These are phyloP conservation scores for Chaetodon auriga DNA, from an alignment of 2,113 vertebrate species.

Conservation along the genomic window DNA sequence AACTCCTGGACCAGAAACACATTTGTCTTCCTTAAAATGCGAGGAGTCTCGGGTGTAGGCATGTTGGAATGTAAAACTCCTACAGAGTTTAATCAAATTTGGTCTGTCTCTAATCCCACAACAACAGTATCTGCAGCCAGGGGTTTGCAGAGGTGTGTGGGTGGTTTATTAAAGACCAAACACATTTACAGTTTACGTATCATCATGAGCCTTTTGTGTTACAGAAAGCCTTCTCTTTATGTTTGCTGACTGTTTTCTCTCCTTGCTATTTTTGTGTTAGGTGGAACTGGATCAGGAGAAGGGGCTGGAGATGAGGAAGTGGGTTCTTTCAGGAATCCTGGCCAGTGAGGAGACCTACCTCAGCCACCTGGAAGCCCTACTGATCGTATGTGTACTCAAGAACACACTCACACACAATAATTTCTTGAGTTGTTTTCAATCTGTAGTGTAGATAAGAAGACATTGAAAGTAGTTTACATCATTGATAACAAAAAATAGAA, in stretches of 20 bases:
- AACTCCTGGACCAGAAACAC: slow-evolving; percentile 37
- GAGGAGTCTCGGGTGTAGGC: slow-evolving; percentile 40
- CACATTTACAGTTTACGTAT: slow-evolving; percentile 2
- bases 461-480: background rate
- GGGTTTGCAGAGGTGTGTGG: slow-evolving; percentile 21
- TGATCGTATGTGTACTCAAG: slow-evolving; percentile 87
- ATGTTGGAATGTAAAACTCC: slow-evolving; percentile 72
- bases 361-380: slow-evolving; percentile 94
- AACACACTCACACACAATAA: background rate
- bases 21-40: slow-evolving; percentile 58
- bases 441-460: too few relatives aligned
- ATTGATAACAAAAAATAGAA: background rate
- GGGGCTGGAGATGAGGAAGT: slow-evolving; percentile 97
- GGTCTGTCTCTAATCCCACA: slow-evolving; percentile 32
- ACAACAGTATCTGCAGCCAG: slow-evolving; percentile 35
- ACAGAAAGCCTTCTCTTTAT: background rate
- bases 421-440: background rate
- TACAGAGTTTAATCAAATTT: slow-evolving; percentile 67
- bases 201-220: slow-evolving; percentile 9
- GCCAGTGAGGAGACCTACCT: slow-evolving; percentile 97
- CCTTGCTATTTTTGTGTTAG: slow-evolving; percentile 69
- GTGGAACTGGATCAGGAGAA: slow-evolving; percentile 96
- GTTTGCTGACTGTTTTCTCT: background rate
- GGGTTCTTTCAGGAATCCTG: slow-evolving; percentile 97
- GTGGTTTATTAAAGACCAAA: slow-evolving; percentile 33